A percentile compares a stretch with the other conserved stretches of the same genome.
Evolutionary conservation across 2,888 invertebrate species (phyloP).

Genomic region (Hanleya hanleyi): DNA sequence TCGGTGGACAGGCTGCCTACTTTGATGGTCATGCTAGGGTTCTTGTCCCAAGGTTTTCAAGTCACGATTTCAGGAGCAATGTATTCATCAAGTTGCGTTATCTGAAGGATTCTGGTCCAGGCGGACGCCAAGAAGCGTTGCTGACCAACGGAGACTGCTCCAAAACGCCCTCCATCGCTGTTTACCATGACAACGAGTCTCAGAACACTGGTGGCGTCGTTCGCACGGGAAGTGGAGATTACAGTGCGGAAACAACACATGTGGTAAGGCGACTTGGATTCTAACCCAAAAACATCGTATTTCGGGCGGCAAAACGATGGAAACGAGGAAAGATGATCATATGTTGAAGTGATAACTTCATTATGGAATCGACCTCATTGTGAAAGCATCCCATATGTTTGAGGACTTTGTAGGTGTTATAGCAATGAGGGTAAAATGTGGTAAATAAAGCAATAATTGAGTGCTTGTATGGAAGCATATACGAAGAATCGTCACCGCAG

Average conservation of each 20-base stretch:
- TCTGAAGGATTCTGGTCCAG: not conserved
- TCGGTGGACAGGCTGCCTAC: not conserved
- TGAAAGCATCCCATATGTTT: too few species aligned
- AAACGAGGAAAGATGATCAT: too few species aligned
- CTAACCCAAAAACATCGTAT: too few species aligned
- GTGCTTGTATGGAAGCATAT: too few species aligned
- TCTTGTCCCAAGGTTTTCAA: not conserved
- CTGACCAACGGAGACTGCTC: slow-evolving; percentile 4
- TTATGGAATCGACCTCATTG: too few species aligned
- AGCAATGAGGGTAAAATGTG: too few species aligned
- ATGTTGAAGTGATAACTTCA: too few species aligned
- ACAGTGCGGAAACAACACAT: not conserved
- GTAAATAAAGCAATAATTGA: too few species aligned
- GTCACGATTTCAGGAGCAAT: not conserved
- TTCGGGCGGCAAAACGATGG: too few species aligned
- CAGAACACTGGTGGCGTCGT: not conserved
- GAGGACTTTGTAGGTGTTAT: too few species aligned
- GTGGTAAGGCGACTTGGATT: not conserved
- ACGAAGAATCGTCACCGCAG: too few species aligned
- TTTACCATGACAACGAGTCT: not conserved
- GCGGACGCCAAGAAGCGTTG: not conserved
- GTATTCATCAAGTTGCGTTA: not conserved
- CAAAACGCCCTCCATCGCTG: not conserved
- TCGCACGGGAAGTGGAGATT: not conserved
- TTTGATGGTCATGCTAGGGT: not conserved